Percentiles rank a stretch among this genome's conserved stretches.
Conservation (phyloP, 2,888 invertebrate species). For the Mamestra brassicae region DNA sequence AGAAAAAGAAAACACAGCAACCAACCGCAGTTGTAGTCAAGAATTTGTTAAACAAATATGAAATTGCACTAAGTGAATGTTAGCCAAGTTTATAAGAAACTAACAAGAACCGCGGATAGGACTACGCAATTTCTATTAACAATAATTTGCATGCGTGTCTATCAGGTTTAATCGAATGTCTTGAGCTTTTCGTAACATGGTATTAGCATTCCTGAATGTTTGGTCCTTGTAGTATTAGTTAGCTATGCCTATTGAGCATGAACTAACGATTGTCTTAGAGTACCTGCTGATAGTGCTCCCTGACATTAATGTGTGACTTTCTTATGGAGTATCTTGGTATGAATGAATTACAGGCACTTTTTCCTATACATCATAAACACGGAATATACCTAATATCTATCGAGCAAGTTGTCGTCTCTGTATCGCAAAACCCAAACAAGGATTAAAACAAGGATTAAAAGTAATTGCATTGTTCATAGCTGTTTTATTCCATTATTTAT, state of each 20-base stretch:
- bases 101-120: conserved; percentile 42
- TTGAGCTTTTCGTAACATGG: conserved; percentile 56
- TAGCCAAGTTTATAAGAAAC: conserved; percentile 46
- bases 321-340: neutral
- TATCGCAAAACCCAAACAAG: neutral
- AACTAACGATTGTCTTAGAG: neutral
- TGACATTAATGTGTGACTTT: neutral
- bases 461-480: neutral
- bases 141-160: conserved; percentile 71
- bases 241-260: neutral
- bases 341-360: neutral
- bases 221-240: neutral
- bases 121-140: conserved; percentile 68
- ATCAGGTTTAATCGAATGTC: conserved; percentile 48
- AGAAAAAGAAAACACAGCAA: neutral
- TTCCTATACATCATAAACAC: neutral
- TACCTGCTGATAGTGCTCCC: neutral
- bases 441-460: neutral
- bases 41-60: conserved; percentile 33
- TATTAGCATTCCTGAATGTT: conserved; percentile 59
- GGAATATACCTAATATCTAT: neutral
- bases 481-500: too few relatives aligned
- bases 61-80: conserved; percentile 42
- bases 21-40: neutral
- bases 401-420: neutral